Evolutionary conservation across 2,113 vertebrate species (phyloP).

Genomic region (Proteles cristata): DNA sequence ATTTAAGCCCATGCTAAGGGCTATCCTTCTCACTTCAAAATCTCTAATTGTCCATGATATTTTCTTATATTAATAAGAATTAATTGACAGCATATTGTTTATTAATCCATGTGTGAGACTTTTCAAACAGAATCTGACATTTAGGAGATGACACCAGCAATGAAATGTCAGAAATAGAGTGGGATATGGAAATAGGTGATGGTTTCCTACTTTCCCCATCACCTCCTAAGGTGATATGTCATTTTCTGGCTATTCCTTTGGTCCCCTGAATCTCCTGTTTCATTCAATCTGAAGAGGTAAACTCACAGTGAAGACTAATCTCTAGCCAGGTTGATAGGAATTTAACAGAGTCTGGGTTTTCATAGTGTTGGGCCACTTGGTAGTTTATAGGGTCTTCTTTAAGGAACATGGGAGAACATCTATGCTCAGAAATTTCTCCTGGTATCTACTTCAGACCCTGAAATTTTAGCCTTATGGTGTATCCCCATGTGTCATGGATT

Average conservation of each 20-base stretch:
- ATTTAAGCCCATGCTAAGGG: neutral
- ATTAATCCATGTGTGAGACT: neutral
- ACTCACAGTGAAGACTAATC: neutral
- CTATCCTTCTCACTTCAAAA: neutral
- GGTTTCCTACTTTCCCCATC: neutral
- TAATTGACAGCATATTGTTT: neutral
- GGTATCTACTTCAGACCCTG: neutral
- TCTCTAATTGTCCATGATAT: neutral
- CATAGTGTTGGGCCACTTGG: neutral
- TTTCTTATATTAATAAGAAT: conserved; percentile 56
- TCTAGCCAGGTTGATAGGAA: neutral
- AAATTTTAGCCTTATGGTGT: neutral
- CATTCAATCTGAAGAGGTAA: neutral
- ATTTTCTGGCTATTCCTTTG: neutral
- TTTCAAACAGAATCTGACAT: neutral
- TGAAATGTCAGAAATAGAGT: neutral
- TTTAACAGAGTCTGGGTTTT: neutral
- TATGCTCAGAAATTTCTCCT: neutral
- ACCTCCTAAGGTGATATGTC: neutral
- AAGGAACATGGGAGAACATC: neutral
- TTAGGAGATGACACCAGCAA: neutral
- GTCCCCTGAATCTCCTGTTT: neutral
- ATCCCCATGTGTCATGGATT: neutral
- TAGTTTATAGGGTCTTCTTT: neutral
- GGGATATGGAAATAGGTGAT: too few relatives aligned